Base-by-base conservation (phyloP, 2,888 invertebrate genomes). In the Cylloceria caligata region DNA sequence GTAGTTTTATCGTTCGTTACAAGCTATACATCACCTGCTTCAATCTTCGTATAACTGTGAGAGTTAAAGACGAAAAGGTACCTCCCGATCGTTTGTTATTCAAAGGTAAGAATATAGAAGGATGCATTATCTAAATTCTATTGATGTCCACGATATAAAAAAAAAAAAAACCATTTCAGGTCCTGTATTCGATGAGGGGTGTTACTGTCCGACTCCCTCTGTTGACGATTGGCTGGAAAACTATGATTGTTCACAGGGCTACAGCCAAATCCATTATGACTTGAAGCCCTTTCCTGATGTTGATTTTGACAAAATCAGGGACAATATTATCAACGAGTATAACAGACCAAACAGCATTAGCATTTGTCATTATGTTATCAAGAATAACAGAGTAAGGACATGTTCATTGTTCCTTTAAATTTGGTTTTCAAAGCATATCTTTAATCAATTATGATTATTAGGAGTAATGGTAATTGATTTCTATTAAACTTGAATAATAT, bases 341-440 rank as follows among this genome's bases (percentile, higher is more conserved):
- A 95, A 97, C 91, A 95, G 95, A 84, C 96, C 97, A 0, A 96
- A 96, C 81, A 96, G 97, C 81, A 95, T 97, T 84, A 98, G 98
- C 88, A 94, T 98, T 88, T 98, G 98, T 90, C 97, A 98, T 92
- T 99, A 99, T 93, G 95, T 96, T 7, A 93, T 99, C 7, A 96
- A 97, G 92, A 93, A 96, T 85, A 99, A 98, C 93, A 93, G 96
- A 85, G 91, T 90, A 88, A 83, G 80, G 73, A 81, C 62, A 42
- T 13, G 1, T 64, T 16, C 2, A 11, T 68, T 60, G 6, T 36
- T 55, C 16, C 7, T 34, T 69, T 11, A 19, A 49, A 65, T 16
- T 4, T 72, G 24, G 2, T 3, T n/a, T 42, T 42, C 1, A 42
- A 42, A n/a, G n/a, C 1, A n/a, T 3, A 42, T n/a, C 0, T 42